Evolutionary conservation across 2,113 vertebrate species (phyloP).

Genomic region (Oreocharis arfaki): DNA sequence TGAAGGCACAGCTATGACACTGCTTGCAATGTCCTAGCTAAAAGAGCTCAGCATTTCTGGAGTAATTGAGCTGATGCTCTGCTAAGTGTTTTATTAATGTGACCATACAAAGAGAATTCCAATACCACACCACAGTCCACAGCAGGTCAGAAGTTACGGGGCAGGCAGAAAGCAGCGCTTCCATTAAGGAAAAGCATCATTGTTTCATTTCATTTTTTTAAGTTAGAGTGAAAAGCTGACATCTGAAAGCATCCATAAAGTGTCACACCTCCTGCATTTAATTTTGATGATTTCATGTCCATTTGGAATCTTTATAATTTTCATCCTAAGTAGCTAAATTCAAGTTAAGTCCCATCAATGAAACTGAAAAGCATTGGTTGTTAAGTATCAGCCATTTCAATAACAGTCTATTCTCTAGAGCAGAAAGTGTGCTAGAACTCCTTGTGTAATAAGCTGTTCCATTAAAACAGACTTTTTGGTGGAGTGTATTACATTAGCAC

Average conservation of each 20-base stretch:
- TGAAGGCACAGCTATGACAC: not conserved
- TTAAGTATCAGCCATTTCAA: not conserved
- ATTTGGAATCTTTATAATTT: not conserved
- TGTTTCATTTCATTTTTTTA: not conserved
- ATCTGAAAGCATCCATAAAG: not conserved
- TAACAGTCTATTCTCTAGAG: not conserved
- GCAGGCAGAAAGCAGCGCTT: not conserved
- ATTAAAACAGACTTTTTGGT: not conserved
- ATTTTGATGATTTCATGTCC: not conserved
- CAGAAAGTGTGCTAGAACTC: not conserved
- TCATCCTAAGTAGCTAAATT: not conserved
- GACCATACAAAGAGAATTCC: not conserved
- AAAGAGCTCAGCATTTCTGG: accelerated
- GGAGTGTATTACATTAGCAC: not conserved
- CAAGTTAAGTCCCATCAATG: not conserved
- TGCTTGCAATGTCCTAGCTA: accelerated
- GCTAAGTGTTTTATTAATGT: not conserved
- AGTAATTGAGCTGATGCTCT: not conserved
- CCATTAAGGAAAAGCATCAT: accelerated
- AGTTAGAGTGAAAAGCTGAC: not conserved
- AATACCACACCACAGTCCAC: not conserved
- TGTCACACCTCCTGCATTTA: not conserved
- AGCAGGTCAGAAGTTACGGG: not conserved
- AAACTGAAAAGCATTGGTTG: not conserved
- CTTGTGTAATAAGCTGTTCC: not conserved